phyloP scores from a whole-genome alignment of 2,888 invertebrate genomes.

The Limenitis camilla region DNA sequence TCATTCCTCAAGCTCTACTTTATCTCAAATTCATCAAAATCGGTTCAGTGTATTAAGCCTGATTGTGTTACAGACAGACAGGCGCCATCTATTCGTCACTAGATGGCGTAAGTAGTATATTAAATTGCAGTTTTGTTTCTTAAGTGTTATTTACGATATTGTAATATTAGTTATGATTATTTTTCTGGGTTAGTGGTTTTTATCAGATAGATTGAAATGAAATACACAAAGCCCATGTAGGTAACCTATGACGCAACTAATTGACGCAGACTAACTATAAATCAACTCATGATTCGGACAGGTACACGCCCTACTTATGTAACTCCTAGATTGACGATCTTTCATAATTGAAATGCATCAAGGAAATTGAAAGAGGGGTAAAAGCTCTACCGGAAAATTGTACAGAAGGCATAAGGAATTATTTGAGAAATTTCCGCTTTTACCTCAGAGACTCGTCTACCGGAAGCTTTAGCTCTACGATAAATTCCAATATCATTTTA shows the following conservation, averaged over 20 bases:
- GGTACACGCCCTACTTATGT: conserved; percentile 13
- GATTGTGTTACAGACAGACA: too few relatives aligned
- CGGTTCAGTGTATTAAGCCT: too few relatives aligned
- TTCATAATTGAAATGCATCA: conserved; percentile 3
- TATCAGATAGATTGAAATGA: neutral
- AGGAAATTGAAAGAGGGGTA: neutral
- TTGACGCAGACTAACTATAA: conserved; percentile 11
- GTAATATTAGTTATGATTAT: too few relatives aligned
- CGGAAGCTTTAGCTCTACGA: too few relatives aligned
- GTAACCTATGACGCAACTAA: conserved; percentile 11
- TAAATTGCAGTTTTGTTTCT: too few relatives aligned
- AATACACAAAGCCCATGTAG: neutral
- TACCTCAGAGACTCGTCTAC: too few relatives aligned
- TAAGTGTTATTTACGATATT: too few relatives aligned
- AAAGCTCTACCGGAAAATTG: neutral
- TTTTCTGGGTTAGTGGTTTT: neutral
- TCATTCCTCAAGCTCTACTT: too few relatives aligned
- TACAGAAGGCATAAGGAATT: neutral
- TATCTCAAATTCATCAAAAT: too few relatives aligned
- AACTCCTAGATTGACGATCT: conserved; percentile 9
- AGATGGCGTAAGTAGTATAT: too few relatives aligned
- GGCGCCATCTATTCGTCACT: too few relatives aligned
- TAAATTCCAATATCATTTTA: too few relatives aligned
- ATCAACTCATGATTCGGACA: conserved; percentile 5
- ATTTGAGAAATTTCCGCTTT: neutral